Evolutionary conservation across 2,888 invertebrate species (phyloP).

Genomic region (Melanargia galathea): DNA sequence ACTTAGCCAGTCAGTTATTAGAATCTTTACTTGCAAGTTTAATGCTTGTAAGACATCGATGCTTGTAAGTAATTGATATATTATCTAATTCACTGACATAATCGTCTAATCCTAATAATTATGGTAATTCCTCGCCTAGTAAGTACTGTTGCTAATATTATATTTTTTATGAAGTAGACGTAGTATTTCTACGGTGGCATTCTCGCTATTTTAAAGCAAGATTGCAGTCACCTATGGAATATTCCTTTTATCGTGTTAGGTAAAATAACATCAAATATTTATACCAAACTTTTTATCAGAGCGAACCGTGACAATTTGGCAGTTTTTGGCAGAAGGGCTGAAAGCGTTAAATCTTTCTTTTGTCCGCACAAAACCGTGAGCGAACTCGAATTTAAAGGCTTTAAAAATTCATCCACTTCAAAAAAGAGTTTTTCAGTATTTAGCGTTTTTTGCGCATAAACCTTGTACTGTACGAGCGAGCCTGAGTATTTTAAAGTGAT

Average conservation of each 20-base stretch:
- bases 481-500: constrained; percentile 14
- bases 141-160: no score
- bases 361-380: constrained; percentile 31
- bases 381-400: constrained; percentile 35
- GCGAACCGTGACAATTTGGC: constrained; percentile 17
- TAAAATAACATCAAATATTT: not conserved
- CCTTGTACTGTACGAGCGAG: constrained; percentile 2
- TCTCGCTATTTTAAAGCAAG: no score
- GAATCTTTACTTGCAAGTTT: not conserved
- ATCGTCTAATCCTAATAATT: no score
- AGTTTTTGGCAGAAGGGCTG: constrained; percentile 24
- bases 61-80: no score
- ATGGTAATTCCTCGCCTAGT: no score
- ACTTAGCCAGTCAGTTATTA: no score
- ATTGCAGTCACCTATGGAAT: no score
- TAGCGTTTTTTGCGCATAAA: constrained; percentile 7
- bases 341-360: constrained; percentile 34
- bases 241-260: not conserved
- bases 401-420: constrained; percentile 34
- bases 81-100: no score
- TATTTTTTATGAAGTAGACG: no score
- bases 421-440: constrained; percentile 24
- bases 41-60: not conserved
- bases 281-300: constrained; percentile 11
- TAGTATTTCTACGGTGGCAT: no score